These are phyloP conservation scores for Euwallacea similis DNA, from an alignment of 1,140 invertebrate species.

Conservation along the genomic window DNA sequence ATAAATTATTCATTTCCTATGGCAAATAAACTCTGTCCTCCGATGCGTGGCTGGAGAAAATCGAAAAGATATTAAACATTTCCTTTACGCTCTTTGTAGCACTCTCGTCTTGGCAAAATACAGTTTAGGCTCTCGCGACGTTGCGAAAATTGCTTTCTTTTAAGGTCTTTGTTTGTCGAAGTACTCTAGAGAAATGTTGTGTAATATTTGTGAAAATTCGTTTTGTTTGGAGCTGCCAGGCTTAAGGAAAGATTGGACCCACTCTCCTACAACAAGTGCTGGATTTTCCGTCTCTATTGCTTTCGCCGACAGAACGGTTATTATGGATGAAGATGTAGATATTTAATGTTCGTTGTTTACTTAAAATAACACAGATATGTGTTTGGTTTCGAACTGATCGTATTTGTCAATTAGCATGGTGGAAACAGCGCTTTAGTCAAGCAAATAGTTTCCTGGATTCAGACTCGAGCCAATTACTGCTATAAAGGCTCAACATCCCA, in stretches of 20 bases:
- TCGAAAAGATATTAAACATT: conserved; percentile 34
- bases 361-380: not conserved
- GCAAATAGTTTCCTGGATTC: not conserved
- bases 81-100: conserved; percentile 29
- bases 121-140: conserved; percentile 22
- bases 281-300: not conserved
- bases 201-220: conserved; percentile 24
- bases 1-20: conserved; percentile 28
- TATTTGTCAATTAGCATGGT: conserved; percentile 7
- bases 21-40: conserved; percentile 22
- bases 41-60: conserved; percentile 17
- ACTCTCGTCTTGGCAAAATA: conserved; percentile 17
- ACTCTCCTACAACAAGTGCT: not conserved
- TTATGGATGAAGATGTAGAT: not conserved
- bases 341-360: not conserved
- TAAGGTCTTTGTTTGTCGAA: conserved; percentile 30
- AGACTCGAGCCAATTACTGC: conserved; percentile 2
- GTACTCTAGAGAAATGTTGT: conserved; percentile 26
- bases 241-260: conserved; percentile 12
- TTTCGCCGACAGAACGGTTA: not conserved
- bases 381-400: conserved; percentile 7
- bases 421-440: not conserved
- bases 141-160: conserved; percentile 29
- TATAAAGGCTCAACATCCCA: not conserved
- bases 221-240: conserved; percentile 12